phyloP scores from a whole-genome alignment of 2,888 invertebrate genomes.

The Dryadula phaetusa region DNA sequence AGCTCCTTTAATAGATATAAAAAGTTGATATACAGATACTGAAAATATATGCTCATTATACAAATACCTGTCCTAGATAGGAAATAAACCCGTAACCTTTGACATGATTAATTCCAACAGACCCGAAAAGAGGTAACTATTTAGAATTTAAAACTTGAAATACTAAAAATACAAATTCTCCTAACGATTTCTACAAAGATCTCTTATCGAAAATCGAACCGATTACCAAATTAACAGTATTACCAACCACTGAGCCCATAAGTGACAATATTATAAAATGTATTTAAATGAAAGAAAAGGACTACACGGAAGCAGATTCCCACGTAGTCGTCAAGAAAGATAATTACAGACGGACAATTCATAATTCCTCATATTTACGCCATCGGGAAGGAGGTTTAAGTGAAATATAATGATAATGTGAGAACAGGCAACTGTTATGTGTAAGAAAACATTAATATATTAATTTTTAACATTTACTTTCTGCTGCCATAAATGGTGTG shows the following conservation, averaged over 20 bases:
- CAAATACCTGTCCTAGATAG: neutral
- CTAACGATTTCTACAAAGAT: no score
- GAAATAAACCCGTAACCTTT: neutral
- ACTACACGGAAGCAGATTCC: constrained; percentile 17
- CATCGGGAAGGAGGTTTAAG: constrained; percentile 3
- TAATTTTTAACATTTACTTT: constrained; percentile 12
- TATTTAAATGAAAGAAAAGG: constrained; percentile 5
- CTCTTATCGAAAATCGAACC: neutral
- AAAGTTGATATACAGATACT: neutral
- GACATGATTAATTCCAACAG: no score
- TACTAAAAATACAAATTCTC: no score
- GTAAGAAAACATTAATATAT: constrained; percentile 15
- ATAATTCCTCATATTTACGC: constrained; percentile 15
- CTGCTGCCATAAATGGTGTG: constrained; percentile 10
- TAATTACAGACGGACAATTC: constrained; percentile 20
- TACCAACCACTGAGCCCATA: neutral
- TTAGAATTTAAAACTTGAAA: no score
- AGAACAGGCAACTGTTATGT: constrained; percentile 9
- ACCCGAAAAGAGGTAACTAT: no score
- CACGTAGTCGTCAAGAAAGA: constrained; percentile 7
- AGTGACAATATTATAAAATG: neutral
- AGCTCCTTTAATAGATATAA: no score
- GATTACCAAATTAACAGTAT: neutral
- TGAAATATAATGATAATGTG: constrained; percentile 19
- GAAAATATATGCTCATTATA: neutral